phyloP scores from a whole-genome alignment of 1,140 invertebrate genomes.

The Laupala kohalensis region DNA sequence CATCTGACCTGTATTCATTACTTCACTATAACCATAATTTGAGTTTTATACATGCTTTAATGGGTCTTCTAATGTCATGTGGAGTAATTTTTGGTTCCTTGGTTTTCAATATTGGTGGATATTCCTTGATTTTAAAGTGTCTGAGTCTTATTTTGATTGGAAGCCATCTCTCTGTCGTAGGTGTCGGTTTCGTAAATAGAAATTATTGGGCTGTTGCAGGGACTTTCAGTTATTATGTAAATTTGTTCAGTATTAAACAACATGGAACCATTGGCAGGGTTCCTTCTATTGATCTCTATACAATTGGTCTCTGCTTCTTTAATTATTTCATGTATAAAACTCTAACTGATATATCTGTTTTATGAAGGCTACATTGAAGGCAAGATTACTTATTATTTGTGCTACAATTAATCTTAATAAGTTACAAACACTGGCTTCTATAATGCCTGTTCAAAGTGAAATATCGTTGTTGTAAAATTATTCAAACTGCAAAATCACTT shows the following conservation, averaged over 20 bases:
- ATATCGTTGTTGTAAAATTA: no score
- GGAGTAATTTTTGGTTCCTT: background rate
- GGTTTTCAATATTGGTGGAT: no score
- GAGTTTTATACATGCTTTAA: background rate
- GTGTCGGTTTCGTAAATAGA: background rate
- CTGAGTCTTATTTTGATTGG: background rate
- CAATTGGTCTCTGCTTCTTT: constrained; percentile 1
- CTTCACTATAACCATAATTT: background rate
- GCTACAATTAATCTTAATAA: no score
- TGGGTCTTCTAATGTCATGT: background rate
- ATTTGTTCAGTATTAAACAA: background rate
- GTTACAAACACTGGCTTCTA: no score
- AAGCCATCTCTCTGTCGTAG: background rate
- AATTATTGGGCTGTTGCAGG: background rate
- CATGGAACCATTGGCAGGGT: background rate
- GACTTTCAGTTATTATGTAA: background rate
- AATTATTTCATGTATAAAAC: constrained; percentile 1
- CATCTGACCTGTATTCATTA: background rate
- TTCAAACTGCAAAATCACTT: no score
- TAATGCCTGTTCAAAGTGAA: no score
- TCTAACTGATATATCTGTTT: background rate
- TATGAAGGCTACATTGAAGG: no score
- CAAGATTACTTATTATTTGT: no score
- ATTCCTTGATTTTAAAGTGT: background rate
- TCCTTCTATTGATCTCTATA: background rate